These are phyloP conservation scores for Reinhardtius hippoglossoides DNA, from an alignment of 2,113 vertebrate species.

Conservation along the genomic window DNA sequence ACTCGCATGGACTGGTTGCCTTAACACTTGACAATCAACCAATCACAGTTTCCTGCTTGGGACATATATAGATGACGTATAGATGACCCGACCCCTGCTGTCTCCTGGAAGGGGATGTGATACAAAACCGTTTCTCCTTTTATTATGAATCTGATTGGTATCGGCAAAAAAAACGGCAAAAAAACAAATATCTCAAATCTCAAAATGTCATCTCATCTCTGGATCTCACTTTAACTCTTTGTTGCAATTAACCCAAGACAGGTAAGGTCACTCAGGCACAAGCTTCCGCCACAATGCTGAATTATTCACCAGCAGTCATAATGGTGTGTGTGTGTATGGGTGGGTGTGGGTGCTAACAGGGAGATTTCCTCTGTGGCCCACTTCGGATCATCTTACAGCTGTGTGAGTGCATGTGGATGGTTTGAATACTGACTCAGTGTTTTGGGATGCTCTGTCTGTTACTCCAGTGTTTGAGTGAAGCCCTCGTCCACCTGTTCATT, in stretches of 20 bases:
- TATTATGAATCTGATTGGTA: not conserved
- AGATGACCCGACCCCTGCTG: not conserved
- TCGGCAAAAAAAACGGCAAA: not conserved
- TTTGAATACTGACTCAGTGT: constrained; percentile 30
- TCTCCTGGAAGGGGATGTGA: not conserved
- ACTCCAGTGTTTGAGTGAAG: constrained; percentile 21
- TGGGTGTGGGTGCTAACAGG: constrained; percentile 17
- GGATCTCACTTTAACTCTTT: constrained; percentile 53
- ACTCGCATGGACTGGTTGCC: too few relatives aligned
- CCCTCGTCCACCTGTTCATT: constrained; percentile 20
- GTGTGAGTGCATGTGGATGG: constrained; percentile 19
- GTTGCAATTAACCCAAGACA: constrained; percentile 38
- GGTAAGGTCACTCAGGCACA: constrained; percentile 52
- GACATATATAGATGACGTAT: not conserved
- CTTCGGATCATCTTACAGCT: constrained; percentile 47
- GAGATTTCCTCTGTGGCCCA: constrained; percentile 51
- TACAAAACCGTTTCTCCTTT: not conserved
- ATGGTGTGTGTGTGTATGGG: constrained; percentile 18
- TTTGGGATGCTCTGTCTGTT: not conserved
- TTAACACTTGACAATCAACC: not conserved
- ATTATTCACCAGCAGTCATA: constrained; percentile 66
- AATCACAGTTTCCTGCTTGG: not conserved
- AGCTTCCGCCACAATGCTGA: constrained; percentile 55
- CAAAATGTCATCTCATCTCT: constrained; percentile 21
- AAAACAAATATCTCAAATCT: not conserved